Base-by-base conservation (phyloP, 2,888 invertebrate species). In the Hirtodrosophila duncani region DNA sequence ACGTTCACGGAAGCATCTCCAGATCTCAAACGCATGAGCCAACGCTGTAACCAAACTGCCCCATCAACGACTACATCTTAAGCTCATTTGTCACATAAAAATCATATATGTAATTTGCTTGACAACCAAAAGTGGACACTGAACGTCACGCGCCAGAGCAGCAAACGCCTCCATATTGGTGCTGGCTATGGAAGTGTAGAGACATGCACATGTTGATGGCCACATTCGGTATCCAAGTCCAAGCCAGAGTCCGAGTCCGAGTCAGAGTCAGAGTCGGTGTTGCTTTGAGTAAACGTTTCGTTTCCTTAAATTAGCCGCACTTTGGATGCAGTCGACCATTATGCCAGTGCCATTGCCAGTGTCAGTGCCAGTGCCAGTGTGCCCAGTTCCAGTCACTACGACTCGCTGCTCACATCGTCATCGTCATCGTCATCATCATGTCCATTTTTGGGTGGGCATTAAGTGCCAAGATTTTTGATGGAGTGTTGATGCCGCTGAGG, bases 51-150 rank as follows among this genome's bases (percentile, higher is more conserved):
- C 68, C 36, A 34, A 74, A 63, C 64, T 74, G 70, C 63, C 63
- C 60, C 80, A 59, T 63, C 71, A 68, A 58, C 62, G 68, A 60
- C 72, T 68, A 57, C 65, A 65, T 66, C 78, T 66, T 66, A 81
- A 69, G 75, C 75, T 81, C 70, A 75, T 75, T 81, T 75, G 75
- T 75, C 75, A 75, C 70, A 81, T 78, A 63, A 74, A 72, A 75
- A 66, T 78, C 79, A 81, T 75, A 78, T 78, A 72, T 77, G 72
- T 81, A 81, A 75, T 81, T 81, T 75, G 75, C 81, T 75, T 78
- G 81, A 74, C 67, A 69, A 56, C 75, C 79, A 81, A 81, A 75
- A 75, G 75, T 75, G 81, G 81, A 74, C 56, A 56, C 56, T 48
- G 59, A 58, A 48, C 64, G 80, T 80, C 79, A 81, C 81, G 74